Evolutionary conservation across 2,113 vertebrate genomes (phyloP), one percentile per base, ranked within the genome.

Genomic region (Romanogobio albipinnatus): DNA sequence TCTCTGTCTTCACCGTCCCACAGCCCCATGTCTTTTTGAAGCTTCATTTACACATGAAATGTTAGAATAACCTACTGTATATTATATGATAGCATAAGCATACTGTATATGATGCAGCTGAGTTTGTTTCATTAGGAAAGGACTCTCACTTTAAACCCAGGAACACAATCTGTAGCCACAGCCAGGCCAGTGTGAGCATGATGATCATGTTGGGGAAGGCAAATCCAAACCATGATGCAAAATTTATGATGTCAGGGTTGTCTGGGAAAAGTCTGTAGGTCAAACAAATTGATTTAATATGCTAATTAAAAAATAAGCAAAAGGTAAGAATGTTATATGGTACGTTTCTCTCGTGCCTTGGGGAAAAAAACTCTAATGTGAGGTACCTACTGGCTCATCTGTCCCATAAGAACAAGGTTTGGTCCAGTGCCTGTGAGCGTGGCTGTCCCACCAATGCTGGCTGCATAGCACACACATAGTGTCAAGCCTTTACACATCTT

Each of bases 361-460:
- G 11, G 19, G 36, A 51, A 29, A 17, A 39, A 80, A n/a, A 24
- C 58, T 68, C 15, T 17, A 19, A 36, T n/a, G 29, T 24, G n/a
- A 64, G 68, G 13, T 10, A 94, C 98, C 92, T 90, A 99, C 98
- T 97, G 95, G 66, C 84, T 96, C 94, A 99, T 96, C 91, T 99
- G 98, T 71, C 97, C 98, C 29, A 95, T 93, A 62, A 99, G 92
- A 0, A 99, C 96, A 89, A 99, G 91, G 83, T 99, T 99, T 24
- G 98, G 97, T n/a, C 96, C 97, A 0, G 98, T 99, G 76, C 98
- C 98, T 0, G 98, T 99, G 76, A 99, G 93, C 0, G 98, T 99
- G 26, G 97, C 97, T 0, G 96, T 98, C 68, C 98, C 98, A 2
- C 98, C 98, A 1, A 99, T 99, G 93, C 97, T 99, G 68, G 98